Evolutionary conservation across 2,113 vertebrate genomes (phyloP).

Genomic region (Chlorodrepanis virens): DNA sequence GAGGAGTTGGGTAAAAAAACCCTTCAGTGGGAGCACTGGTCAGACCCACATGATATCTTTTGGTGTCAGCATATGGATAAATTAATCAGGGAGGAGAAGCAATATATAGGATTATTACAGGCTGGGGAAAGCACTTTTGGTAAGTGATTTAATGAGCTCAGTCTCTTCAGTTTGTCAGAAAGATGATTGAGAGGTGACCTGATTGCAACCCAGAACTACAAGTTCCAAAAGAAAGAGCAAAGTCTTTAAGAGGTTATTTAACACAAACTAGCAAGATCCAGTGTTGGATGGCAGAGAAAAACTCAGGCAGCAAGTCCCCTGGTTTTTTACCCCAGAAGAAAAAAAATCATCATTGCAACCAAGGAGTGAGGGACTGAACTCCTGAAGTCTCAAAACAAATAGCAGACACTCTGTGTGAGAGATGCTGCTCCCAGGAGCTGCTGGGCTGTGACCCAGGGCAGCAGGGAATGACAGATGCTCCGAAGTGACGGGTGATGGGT

Average conservation of each 20-base stretch:
- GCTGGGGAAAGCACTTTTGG: background rate
- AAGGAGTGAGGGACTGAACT: background rate
- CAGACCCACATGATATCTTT: background rate
- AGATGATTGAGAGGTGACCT: constrained; percentile 11
- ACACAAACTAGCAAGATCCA: background rate
- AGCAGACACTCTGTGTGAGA: background rate
- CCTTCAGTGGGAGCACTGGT: background rate
- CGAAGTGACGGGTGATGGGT: background rate
- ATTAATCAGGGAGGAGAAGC: background rate
- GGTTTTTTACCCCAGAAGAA: background rate
- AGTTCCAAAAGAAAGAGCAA: background rate
- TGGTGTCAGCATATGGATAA: background rate
- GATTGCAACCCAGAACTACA: background rate
- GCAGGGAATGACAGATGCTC: background rate
- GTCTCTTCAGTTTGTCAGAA: constrained; percentile 13
- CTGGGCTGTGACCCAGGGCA: background rate
- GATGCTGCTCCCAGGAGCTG: background rate
- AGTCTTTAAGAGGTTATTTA: background rate
- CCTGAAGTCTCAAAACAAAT: background rate
- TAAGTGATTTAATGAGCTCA: background rate
- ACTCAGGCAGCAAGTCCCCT: background rate
- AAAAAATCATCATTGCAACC: background rate
- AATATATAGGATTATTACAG: background rate
- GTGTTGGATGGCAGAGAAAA: background rate
- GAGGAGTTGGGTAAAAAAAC: background rate